Base-by-base conservation (phyloP, 2,888 invertebrate species). In the Drosophila bunnanda region DNA sequence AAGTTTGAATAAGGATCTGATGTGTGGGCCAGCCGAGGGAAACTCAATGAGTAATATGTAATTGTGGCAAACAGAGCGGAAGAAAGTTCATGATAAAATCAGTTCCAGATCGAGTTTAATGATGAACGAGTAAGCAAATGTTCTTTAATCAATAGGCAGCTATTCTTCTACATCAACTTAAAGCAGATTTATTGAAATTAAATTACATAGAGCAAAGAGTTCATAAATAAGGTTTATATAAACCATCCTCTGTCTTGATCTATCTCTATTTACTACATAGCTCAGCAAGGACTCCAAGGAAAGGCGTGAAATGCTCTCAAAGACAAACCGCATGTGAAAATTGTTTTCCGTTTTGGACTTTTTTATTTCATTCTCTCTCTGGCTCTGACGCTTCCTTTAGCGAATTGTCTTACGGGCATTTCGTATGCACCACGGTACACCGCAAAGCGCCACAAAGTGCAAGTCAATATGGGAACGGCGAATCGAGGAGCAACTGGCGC, bases 381-480 rank as follows among this genome's bases (percentile, higher is more conserved):
- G 43, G 7, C 48, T 20, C 32, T 46, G 53, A 59, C 34, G 50
- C 32, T n/a, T 48, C 25, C 28, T 38, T 67, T 48, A 46, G 50
- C 39, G 73, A 53, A 76, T 75, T 83, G 78, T 76, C 89, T 86
- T 62, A 46, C 72, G 53, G 75, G 58, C 68, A 71, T 82, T 87
- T 75, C 52, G 75, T 77, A 84, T 87, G 88, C 73, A 41, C 38
- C 66, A 67, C 70, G 36, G 46, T 36, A 28, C 25, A 38, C 76
- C 56, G 46, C 75, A 66, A 66, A 46, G 56, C 53, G 54, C 57
- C 61, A 69, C 74, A 75, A 88, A 88, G 84, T 83, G 84, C 84
- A 86, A 88, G 88, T 83, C 83, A 83, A 83, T 86, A 80, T 55
- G 67, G 64, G 56, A 58, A 64, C 38, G 53, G 48, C 54, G 25